These are phyloP conservation scores for Pantherophis alleghaniensis DNA, from an alignment of 2,797 vertebrate species.

Conservation along the genomic window DNA sequence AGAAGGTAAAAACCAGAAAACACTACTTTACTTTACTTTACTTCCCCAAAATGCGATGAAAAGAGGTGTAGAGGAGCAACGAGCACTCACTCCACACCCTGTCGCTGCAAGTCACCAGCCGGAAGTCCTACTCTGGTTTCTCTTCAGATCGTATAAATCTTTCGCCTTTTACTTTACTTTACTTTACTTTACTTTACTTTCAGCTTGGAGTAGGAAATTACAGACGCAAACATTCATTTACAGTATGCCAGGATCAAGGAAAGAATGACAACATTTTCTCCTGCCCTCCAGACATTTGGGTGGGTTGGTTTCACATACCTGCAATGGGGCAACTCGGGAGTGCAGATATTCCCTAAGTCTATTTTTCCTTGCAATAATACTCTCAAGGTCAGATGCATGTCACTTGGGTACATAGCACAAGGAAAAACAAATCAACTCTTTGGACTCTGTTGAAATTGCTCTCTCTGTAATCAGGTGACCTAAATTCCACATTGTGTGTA, in stretches of 20 bases:
- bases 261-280: neutral
- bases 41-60: too few relatives aligned
- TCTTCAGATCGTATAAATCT: too few relatives aligned
- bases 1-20: neutral
- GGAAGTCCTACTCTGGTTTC: too few relatives aligned
- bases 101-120: too few relatives aligned
- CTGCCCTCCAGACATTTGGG: neutral
- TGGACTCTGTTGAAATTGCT: neutral
- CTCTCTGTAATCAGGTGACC: neutral
- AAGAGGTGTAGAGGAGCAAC: too few relatives aligned
- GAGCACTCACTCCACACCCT: too few relatives aligned
- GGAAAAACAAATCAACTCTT: neutral
- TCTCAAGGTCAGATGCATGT: neutral
- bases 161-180: too few relatives aligned
- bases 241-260: neutral
- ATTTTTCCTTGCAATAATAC: neutral
- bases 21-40: too few relatives aligned
- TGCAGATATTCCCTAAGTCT: neutral
- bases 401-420: neutral
- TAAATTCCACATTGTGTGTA: neutral
- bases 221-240: neutral
- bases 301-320: neutral
- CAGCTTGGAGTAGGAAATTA: neutral
- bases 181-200: neutral
- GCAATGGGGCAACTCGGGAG: neutral